phyloP scores from a whole-genome alignment of 2,888 invertebrate genomes.

The Alitta virens region DNA sequence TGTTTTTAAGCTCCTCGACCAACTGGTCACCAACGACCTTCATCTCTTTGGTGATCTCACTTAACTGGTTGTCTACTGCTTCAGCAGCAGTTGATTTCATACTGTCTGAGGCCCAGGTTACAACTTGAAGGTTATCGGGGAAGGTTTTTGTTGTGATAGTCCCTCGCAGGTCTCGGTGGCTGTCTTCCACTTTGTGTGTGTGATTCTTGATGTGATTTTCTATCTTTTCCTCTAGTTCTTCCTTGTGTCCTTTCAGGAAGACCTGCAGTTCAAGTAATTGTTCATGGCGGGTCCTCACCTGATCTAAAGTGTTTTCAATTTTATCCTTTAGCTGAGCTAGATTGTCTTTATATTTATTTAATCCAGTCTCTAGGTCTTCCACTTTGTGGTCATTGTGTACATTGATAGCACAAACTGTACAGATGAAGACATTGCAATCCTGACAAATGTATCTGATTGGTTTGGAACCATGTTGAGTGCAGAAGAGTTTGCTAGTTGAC shows the following conservation, averaged over 20 bases:
- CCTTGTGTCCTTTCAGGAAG: conserved; percentile 9
- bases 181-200: conserved; percentile 1
- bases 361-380: conserved; percentile 8
- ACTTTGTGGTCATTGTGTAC: conserved; percentile 15
- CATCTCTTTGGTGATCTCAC: not conserved
- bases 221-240: conserved; percentile 10
- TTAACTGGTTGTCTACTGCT: not conserved
- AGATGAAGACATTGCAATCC: conserved; percentile 14
- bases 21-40: conserved; percentile 5
- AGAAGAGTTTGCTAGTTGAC: conserved; percentile 10
- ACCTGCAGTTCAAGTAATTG: conserved; percentile 13
- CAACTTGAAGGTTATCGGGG: not conserved
- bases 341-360: conserved; percentile 7
- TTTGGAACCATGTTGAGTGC: conserved; percentile 13
- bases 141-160: not conserved
- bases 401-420: conserved; percentile 17
- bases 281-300: conserved; percentile 10
- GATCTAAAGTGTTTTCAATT: conserved; percentile 6
- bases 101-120: conserved; percentile 9
- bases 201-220: conserved; percentile 5
- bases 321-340: conserved; percentile 1
- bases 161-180: not conserved
- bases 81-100: conserved; percentile 4
- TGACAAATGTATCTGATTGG: conserved; percentile 15
- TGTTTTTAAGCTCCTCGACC: conserved; percentile 12